Evolutionary conservation across 2,888 invertebrate species (phyloP), one percentile per base, ranked within the genome.

Genomic region (Polydrusus pterygomalis): DNA sequence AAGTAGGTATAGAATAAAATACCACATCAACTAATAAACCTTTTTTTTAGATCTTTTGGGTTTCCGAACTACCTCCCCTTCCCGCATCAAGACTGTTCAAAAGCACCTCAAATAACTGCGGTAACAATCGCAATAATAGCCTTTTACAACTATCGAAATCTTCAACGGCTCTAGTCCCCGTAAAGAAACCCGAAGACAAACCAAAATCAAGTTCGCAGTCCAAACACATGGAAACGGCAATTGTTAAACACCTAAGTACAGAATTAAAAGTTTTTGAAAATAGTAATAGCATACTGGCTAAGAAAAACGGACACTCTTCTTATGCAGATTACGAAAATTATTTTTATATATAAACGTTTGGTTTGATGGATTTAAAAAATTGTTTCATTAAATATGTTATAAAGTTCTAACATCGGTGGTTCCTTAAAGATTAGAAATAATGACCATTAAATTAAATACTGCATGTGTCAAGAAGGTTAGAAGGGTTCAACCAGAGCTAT

Each of bases 291-390:
- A 63, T 56, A 45, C 47, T 25, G 30, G 49, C 25, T 15, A 77
- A 64, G 45, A 54, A 71, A 51, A 70, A 64, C n/a, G 70, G 70
- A 6, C 69, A 74, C 60, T 87, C 89, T 70, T 87, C 89, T 7
- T 92, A 91, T 80, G 90, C 91, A 54, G 91, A 92, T 80, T 92
- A 92, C 82, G 92, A 92, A 83, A 92, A 92, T 86, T 92, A 91
- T 85, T 90, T 92, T 83, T 92, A 92, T 84, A 92, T 92, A 83
- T 92, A 62, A 67, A 43, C 1, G 56, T 38, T 47, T n/a, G n/a
- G 56, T 38, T 15, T 63, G 1, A 30, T 11, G 9, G 8, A 30
- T 20, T 9, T 34, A 11, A 47, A 64, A 8, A 47, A 34, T 34
- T 15, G 18, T 63, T 63, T 63, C 25, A 63, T 63, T 30, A 15